Evolutionary conservation across 2,888 invertebrate genomes (phyloP), one percentile per base, ranked within the genome.

Genomic region (Synergus japonicus): DNA sequence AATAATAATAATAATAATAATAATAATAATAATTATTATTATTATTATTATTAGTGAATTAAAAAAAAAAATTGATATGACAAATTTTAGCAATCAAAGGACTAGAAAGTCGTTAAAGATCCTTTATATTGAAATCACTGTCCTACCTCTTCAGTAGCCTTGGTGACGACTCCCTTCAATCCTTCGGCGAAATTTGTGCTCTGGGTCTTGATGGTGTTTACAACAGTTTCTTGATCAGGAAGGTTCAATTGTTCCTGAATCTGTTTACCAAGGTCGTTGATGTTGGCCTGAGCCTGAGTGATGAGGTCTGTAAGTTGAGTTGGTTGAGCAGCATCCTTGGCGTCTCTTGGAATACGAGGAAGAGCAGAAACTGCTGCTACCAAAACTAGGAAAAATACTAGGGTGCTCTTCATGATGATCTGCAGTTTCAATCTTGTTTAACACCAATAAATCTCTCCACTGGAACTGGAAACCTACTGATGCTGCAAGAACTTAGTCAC

Each of bases 141-240:
- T 8, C 54, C 54, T 76, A 91, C 91, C 81, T 91, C 88, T 22
- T 87, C 87, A 73, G 89, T 85, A 1, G 88, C 80, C 79, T 87
- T 86, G 54, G 79, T 85, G 58, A 91, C 79, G 79, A 87, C 89
- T 9, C 80, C 76, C 77, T 90, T 88, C 4, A 91, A 84, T 66
- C 87, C 89, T 77, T 76, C 85, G 60, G 85, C 87, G 54, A 91
- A 86, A 63, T 63, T 83, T 15, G 77, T 83, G 83, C 88, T 90
- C 49, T 91, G 88, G 7, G 86, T 83, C 78, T 87, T 90, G 18
- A 91, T 64, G 46, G 88, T 86, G 22, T 88, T 85, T 18, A 88
- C 76, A 9, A 90, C 83, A 29, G 87, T 86, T 2, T 88, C 84
- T 18, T 89, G 88, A 65, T 90, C 85, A 10, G 90, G 90, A 1